Percentiles rank a stretch among this genome's conserved stretches.
Evolutionary conservation across 92 coral and sea anemone species (phyloP).

Genomic region (Porites lobata): DNA sequence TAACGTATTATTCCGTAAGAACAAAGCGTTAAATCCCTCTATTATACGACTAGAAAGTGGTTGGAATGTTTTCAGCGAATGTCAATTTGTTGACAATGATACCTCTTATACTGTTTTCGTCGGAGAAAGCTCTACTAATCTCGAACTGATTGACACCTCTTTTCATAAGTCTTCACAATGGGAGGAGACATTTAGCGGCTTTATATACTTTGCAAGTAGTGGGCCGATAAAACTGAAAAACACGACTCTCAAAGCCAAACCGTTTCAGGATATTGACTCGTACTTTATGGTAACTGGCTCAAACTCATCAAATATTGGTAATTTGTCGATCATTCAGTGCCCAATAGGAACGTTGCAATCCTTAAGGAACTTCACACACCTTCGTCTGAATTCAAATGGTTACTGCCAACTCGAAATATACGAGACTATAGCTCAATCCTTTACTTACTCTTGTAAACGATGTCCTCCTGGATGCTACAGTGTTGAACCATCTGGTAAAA

Average conservation of each 20-base stretch:
- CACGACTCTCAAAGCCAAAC: not conserved
- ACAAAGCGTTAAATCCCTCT: not conserved
- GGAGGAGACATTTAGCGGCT: not conserved
- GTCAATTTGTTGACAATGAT: slow-evolving; percentile 10
- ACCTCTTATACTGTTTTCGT: not conserved
- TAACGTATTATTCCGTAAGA: not conserved
- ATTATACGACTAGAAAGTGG: slow-evolving; percentile 10
- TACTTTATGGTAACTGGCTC: slow-evolving; percentile 29
- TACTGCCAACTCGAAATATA: not conserved
- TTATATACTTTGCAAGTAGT: slow-evolving; percentile 20
- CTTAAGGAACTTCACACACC: not conserved
- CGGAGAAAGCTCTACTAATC: slow-evolving; percentile 19
- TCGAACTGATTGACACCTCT: slow-evolving; percentile 11
- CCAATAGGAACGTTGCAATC: slow-evolving; percentile 21
- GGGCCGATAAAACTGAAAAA: slow-evolving; percentile 15
- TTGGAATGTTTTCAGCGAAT: not conserved
- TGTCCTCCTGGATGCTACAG: slow-evolving; percentile 50
- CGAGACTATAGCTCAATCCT: not conserved
- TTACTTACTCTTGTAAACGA: slow-evolving; percentile 27
- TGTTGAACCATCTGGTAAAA: slow-evolving; percentile 27
- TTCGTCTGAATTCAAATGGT: not conserved
- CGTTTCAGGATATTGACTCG: slow-evolving; percentile 12
- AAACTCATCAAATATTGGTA: not conserved
- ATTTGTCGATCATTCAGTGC: slow-evolving; percentile 44
- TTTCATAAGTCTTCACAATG: not conserved